phyloP scores from a whole-genome alignment of 2,113 vertebrate genomes.

The Tapirus terrestris region DNA sequence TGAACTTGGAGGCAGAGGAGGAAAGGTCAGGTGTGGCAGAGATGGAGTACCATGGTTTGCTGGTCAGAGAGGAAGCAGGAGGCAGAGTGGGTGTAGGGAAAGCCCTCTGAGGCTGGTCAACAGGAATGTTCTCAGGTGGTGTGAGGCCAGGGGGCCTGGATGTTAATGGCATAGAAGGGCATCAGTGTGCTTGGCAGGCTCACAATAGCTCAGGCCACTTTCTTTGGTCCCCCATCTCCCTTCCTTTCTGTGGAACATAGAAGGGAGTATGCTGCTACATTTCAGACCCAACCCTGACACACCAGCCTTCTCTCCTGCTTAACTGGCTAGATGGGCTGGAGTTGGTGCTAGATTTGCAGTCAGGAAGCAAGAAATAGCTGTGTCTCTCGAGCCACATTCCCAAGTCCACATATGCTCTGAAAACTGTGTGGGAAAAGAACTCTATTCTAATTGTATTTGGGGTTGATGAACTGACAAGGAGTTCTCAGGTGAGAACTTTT shows the following conservation, averaged over 20 bases:
- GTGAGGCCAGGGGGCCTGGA: not conserved
- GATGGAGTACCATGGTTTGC: not conserved
- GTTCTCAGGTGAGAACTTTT: not conserved
- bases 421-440: not conserved
- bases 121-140: not conserved
- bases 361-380: not conserved
- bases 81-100: not conserved
- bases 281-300: not conserved
- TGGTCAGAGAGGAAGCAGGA: not conserved
- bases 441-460: not conserved
- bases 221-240: not conserved
- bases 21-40: not conserved
- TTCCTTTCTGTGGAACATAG: not conserved
- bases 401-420: not conserved
- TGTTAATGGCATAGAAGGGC: not conserved
- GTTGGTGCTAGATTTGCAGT: not conserved
- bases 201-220: not conserved
- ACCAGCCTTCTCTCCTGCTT: not conserved
- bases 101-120: not conserved
- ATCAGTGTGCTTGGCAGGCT: not conserved
- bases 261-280: accelerated
- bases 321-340: not conserved
- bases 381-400: not conserved
- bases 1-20: not conserved
- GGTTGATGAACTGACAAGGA: not conserved